Evolutionary conservation across 1,140 invertebrate species (phyloP).

Genomic region (Berghia stephanieae): DNA sequence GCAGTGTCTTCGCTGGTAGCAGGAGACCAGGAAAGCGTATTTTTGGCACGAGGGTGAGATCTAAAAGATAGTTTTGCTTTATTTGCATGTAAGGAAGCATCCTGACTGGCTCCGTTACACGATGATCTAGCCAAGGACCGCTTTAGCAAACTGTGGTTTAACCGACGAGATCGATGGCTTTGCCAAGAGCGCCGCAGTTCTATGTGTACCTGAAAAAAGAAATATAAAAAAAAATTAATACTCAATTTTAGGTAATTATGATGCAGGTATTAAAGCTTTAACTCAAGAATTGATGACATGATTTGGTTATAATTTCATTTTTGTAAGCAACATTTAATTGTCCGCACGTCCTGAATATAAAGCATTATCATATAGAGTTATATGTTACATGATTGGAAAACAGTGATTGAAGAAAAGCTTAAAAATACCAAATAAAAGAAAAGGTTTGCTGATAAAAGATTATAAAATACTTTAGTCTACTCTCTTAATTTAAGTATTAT

Average conservation of each 20-base stretch:
- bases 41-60: too few relatives aligned
- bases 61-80: not conserved
- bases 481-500: too few relatives aligned
- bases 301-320: not conserved
- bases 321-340: not conserved
- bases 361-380: not conserved
- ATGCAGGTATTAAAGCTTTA: too few relatives aligned
- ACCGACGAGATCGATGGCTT: constrained; percentile 30
- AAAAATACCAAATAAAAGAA: too few relatives aligned
- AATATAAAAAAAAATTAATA: not conserved
- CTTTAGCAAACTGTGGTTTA: constrained; percentile 18
- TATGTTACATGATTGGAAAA: too few relatives aligned
- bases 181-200: constrained; percentile 37
- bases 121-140: not conserved
- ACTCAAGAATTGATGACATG: too few relatives aligned
- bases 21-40: not conserved
- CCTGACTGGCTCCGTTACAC: not conserved
- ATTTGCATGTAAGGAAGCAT: not conserved
- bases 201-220: constrained; percentile 33
- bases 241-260: too few relatives aligned
- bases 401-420: too few relatives aligned
- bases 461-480: too few relatives aligned
- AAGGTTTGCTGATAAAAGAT: too few relatives aligned
- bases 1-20: not conserved
- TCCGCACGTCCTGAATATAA: not conserved